Percentiles rank a stretch among this genome's conserved stretches.
Evolutionary conservation across 2,113 vertebrate species (phyloP).

Genomic region (Arenaria interpres): DNA sequence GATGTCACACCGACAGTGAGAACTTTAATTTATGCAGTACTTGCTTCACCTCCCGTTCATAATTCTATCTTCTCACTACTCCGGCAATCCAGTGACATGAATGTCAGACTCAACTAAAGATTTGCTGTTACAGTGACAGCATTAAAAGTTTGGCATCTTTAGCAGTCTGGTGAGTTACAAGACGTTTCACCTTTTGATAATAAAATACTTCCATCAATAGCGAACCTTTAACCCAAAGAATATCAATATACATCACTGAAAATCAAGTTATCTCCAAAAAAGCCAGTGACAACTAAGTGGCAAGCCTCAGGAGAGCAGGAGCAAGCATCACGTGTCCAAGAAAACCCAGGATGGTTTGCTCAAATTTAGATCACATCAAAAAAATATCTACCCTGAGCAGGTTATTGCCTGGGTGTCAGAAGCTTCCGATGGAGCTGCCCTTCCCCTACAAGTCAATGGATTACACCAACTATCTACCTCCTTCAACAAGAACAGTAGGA

Average conservation of each 20-base stretch:
- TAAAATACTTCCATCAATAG: not conserved
- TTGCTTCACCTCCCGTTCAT: not conserved
- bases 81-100: not conserved
- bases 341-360: rapidly evolving
- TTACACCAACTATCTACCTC: not conserved
- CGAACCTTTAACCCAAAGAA: not conserved
- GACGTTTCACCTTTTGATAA: conserved; percentile 5
- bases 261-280: not conserved
- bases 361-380: not conserved
- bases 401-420: not conserved
- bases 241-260: not conserved
- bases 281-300: not conserved
- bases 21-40: not conserved
- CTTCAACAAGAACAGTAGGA: not conserved
- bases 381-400: not conserved
- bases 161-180: not conserved
- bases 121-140: not conserved
- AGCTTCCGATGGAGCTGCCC: not conserved
- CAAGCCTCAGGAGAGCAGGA: not conserved
- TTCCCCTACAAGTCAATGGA: not conserved
- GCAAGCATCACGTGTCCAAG: not conserved
- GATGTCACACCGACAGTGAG: not conserved
- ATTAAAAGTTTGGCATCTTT: not conserved
- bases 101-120: not conserved
- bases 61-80: not conserved